Conservation (phyloP, 2,113 vertebrate species). For the Oceanites oceanicus region DNA sequence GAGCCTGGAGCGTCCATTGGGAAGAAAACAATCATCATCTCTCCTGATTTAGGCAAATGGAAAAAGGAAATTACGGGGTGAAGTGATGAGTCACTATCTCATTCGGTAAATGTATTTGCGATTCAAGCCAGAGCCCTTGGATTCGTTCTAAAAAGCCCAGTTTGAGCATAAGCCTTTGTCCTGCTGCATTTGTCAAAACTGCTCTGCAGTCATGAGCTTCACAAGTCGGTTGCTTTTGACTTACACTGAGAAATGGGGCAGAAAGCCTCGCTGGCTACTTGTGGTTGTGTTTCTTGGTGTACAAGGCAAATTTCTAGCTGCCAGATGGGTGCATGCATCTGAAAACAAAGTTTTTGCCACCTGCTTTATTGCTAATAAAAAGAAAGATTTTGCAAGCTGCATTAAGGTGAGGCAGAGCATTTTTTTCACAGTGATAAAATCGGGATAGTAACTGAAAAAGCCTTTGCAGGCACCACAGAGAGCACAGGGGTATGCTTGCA, state of each 20-base stretch:
- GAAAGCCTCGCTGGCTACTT: not conserved
- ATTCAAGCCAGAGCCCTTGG: not conserved
- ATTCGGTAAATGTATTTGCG: not conserved
- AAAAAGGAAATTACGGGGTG: conserved; percentile 16
- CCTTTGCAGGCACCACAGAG: not conserved
- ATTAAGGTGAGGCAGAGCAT: not conserved
- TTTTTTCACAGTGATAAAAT: not conserved
- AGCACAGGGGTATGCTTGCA: not conserved
- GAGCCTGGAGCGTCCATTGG: not conserved
- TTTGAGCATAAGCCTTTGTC: not conserved
- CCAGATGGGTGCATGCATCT: not conserved
- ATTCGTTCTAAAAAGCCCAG: not conserved
- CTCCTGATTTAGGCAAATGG: not conserved
- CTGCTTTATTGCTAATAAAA: not conserved
- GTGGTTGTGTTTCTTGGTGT: not conserved
- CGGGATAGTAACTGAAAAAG: not conserved
- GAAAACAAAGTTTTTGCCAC: not conserved
- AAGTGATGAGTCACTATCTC: conserved; percentile 7
- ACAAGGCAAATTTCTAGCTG: not conserved
- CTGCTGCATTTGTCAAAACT: not conserved
- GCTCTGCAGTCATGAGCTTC: not conserved
- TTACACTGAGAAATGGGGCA: not conserved
- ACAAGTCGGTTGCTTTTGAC: not conserved
- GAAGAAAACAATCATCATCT: not conserved
- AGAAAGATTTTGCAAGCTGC: not conserved